Evolutionary conservation across 2,888 invertebrate species (phyloP).

Genomic region (Yponomeuta plumbellus): DNA sequence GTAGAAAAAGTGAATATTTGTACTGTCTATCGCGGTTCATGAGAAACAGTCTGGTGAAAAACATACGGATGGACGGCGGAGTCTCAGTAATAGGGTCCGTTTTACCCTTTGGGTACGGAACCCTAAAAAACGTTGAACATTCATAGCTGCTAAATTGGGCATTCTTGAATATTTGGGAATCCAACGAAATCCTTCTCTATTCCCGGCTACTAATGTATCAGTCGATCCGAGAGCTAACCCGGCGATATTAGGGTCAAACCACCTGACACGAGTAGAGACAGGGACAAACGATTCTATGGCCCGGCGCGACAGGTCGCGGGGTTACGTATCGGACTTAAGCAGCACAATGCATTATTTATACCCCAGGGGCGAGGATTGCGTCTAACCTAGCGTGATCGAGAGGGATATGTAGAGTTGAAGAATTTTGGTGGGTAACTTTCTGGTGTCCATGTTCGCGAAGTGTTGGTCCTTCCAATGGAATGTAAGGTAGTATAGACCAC

Average conservation of each 20-base stretch:
- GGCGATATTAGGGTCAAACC: constrained; percentile 31
- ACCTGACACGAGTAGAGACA: constrained; percentile 34
- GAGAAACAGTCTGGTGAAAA: no score
- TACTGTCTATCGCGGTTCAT: no score
- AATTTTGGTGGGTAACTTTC: neutral
- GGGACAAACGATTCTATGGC: constrained; percentile 37
- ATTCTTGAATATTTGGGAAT: neutral
- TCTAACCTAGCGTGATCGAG: neutral
- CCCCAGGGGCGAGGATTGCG: constrained; percentile 16
- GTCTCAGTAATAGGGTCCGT: no score
- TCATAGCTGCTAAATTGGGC: neutral
- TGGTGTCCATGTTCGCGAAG: no score
- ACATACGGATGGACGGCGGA: no score
- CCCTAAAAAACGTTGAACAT: no score
- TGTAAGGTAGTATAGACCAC: no score
- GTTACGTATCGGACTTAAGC: constrained; percentile 38
- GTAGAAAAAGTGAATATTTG: no score
- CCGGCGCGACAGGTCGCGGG: constrained; percentile 32
- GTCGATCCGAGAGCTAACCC: constrained; percentile 25
- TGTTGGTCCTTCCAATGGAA: no score
- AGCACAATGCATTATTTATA: constrained; percentile 51
- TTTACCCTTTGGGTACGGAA: no score
- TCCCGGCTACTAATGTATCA: constrained; percentile 25
- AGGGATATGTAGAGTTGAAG: neutral
- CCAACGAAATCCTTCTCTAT: neutral